phyloP scores from a whole-genome alignment of 2,888 invertebrate species.

The Aromia moschata region DNA sequence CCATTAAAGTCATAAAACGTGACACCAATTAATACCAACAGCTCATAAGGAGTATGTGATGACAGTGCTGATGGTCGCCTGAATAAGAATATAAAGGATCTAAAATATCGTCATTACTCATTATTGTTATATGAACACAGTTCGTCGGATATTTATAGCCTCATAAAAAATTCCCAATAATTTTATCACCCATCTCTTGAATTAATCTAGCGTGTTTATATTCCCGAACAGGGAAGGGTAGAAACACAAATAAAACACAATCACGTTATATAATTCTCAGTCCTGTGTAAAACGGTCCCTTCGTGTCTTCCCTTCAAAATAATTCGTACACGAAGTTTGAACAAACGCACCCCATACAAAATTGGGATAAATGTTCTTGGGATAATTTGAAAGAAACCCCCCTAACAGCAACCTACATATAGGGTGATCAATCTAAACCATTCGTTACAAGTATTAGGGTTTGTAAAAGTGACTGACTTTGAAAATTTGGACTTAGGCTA shows the following conservation, averaged over 20 bases:
- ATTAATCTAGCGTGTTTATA: slow-evolving; percentile 37
- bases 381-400: too few relatives aligned
- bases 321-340: too few relatives aligned
- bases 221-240: slow-evolving; percentile 18
- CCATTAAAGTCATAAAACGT: slow-evolving; percentile 16
- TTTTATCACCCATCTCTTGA: slow-evolving; percentile 34
- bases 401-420: too few relatives aligned
- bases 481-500: too few relatives aligned
- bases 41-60: neutral
- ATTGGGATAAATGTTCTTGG: too few relatives aligned
- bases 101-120: slow-evolving; percentile 16
- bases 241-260: slow-evolving; percentile 22
- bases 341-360: too few relatives aligned
- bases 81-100: slow-evolving; percentile 1
- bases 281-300: slow-evolving; percentile 4
- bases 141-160: slow-evolving; percentile 23
- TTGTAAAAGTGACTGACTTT: too few relatives aligned
- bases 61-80: neutral
- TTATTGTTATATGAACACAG: slow-evolving; percentile 27
- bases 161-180: slow-evolving; percentile 36
- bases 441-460: too few relatives aligned
- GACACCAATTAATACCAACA: neutral
- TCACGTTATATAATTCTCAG: slow-evolving; percentile 15
- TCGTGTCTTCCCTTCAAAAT: neutral
- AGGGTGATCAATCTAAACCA: too few relatives aligned